phyloP scores from a whole-genome alignment of 2,113 vertebrate genomes.

The Alosa alosa region DNA sequence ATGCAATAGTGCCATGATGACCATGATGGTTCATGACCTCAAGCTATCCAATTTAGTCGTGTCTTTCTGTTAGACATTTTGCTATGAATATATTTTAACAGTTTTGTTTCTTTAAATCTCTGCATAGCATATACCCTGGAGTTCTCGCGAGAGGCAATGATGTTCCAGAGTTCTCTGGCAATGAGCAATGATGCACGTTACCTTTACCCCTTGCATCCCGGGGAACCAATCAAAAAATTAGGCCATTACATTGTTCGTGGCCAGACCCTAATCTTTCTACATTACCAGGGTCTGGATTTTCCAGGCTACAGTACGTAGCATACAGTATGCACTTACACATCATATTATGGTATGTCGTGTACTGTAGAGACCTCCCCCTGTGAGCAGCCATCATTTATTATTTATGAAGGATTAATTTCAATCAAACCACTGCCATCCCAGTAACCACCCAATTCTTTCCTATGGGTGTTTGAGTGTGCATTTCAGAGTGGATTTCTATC shows the following conservation, averaged over 20 bases:
- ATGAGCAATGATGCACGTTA: no score
- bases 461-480: neutral
- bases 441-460: slow-evolving; percentile 26
- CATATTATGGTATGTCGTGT: neutral
- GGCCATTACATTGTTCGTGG: no score
- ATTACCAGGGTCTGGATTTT: no score
- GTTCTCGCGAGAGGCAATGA: no score
- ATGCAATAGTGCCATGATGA: neutral
- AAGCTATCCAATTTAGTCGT: neutral
- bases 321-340: neutral
- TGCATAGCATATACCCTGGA: no score
- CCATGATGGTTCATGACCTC: neutral
- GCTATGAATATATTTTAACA: neutral
- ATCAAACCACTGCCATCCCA: slow-evolving; percentile 24
- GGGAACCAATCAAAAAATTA: no score
- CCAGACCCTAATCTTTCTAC: no score
- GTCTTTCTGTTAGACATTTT: neutral
- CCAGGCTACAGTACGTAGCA: no score
- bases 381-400: slow-evolving; percentile 35
- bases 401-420: slow-evolving; percentile 46
- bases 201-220: no score
- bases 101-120: neutral
- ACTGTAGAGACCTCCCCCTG: neutral
- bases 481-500: neutral
- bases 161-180: no score